These are phyloP conservation scores for Melanotaenia duboulayi DNA, from an alignment of 2,113 vertebrate species.

Conservation along the genomic window DNA sequence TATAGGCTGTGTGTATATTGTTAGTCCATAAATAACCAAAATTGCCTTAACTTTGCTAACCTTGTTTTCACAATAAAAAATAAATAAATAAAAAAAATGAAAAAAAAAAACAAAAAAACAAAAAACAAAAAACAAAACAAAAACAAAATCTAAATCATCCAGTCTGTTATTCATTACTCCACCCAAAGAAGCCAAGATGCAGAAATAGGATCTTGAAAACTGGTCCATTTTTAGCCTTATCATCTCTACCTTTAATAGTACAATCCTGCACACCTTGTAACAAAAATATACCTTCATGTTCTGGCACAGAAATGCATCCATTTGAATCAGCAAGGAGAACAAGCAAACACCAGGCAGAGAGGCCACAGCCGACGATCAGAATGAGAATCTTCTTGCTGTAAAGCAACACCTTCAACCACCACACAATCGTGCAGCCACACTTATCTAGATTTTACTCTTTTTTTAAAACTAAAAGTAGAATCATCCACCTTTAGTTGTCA, in stretches of 20 bases:
- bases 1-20: no score
- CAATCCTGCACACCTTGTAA: neutral
- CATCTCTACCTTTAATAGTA: neutral
- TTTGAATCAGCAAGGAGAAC: no score
- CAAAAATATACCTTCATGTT: neutral
- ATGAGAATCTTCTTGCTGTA: neutral
- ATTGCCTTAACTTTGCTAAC: neutral
- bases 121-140: neutral
- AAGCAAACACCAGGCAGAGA: neutral
- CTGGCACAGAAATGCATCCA: neutral
- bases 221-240: neutral
- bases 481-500: no score
- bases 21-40: no score
- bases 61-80: neutral
- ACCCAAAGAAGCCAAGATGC: neutral
- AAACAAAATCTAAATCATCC: neutral
- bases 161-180: no score
- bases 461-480: no score
- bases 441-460: no score
- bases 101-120: neutral
- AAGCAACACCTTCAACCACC: neutral
- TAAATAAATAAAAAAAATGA: neutral
- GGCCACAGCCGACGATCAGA: neutral
- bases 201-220: no score
- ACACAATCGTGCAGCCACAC: no score